Conservation (phyloP, 2,113 vertebrate species). For the Gadus macrocephalus region DNA sequence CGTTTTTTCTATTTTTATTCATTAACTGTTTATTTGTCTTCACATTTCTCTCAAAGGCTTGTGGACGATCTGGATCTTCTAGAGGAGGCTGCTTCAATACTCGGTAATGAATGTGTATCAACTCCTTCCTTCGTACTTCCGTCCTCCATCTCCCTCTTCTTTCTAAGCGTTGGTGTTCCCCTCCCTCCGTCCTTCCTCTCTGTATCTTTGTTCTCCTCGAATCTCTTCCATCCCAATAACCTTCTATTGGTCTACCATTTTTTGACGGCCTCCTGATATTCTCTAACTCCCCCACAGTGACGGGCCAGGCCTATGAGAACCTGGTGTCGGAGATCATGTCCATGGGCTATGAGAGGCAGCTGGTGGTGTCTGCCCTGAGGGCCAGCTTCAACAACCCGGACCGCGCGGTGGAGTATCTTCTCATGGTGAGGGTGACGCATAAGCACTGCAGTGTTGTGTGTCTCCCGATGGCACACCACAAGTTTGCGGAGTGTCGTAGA, state of each 20-base stretch:
- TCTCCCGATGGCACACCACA: too few species aligned
- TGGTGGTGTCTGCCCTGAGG: constrained; percentile 68
- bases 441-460: background rate
- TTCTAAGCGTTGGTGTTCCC: background rate
- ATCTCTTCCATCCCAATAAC: background rate
- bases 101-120: constrained; percentile 52
- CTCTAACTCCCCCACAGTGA: constrained; percentile 55
- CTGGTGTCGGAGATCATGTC: constrained; percentile 77
- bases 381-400: constrained; percentile 78
- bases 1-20: background rate
- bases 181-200: background rate
- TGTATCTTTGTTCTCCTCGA: constrained; percentile 22
- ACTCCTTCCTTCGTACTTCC: background rate
- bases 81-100: constrained; percentile 74
- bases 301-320: constrained; percentile 75
- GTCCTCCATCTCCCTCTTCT: background rate
- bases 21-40: background rate
- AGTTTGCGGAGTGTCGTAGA: too few species aligned
- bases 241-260: background rate
- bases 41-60: constrained; percentile 40
- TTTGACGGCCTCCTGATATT: background rate
- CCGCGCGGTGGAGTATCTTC: constrained; percentile 75
- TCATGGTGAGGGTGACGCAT: constrained; percentile 62
- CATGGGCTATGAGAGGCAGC: constrained; percentile 75
- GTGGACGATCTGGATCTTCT: constrained; percentile 70